Conservation (phyloP, 2,797 vertebrate species). For the Gouania willdenowi region DNA sequence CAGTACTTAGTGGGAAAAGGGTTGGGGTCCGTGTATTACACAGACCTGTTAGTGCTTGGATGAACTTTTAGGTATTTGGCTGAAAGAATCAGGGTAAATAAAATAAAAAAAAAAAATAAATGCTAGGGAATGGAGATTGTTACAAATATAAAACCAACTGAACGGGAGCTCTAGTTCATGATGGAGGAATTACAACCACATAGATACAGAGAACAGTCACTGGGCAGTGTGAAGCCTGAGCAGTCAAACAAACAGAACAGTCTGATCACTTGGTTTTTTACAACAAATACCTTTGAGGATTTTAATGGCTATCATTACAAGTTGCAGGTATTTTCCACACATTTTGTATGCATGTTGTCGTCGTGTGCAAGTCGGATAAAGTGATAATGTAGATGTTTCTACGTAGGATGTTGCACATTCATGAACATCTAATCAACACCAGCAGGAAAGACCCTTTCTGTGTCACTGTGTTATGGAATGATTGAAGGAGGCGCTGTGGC, state of each 20-base stretch:
- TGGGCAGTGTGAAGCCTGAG: slow-evolving; percentile 78
- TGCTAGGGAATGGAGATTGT: slow-evolving; percentile 20
- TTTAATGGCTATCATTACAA: slow-evolving; percentile 48
- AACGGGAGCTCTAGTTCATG: slow-evolving; percentile 44
- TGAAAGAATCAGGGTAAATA: slow-evolving; percentile 23
- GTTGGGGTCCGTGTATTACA: too few species aligned
- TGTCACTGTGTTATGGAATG: slow-evolving; percentile 64
- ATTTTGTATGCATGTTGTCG: slow-evolving; percentile 31
- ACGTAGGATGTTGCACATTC: slow-evolving; percentile 50
- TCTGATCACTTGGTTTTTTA: slow-evolving; percentile 54
- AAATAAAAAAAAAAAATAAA: too few species aligned
- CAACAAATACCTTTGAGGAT: slow-evolving; percentile 40
- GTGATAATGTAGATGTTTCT: slow-evolving; percentile 19
- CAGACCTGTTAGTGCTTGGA: slow-evolving; percentile 1
- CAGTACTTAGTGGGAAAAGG: too few species aligned
- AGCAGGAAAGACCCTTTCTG: slow-evolving; percentile 39
- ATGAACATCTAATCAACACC: slow-evolving; percentile 43
- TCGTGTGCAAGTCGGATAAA: slow-evolving; percentile 35
- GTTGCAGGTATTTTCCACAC: slow-evolving; percentile 38
- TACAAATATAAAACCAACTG: slow-evolving; percentile 35
- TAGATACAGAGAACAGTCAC: slow-evolving; percentile 63
- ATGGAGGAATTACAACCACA: slow-evolving; percentile 52
- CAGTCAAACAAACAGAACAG: slow-evolving; percentile 69
- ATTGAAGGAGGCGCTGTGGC: slow-evolving; percentile 63
- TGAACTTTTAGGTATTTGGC: slow-evolving; percentile 15